Evolutionary conservation across 1,140 invertebrate species (phyloP).

Genomic region (Papilio dardanus): DNA sequence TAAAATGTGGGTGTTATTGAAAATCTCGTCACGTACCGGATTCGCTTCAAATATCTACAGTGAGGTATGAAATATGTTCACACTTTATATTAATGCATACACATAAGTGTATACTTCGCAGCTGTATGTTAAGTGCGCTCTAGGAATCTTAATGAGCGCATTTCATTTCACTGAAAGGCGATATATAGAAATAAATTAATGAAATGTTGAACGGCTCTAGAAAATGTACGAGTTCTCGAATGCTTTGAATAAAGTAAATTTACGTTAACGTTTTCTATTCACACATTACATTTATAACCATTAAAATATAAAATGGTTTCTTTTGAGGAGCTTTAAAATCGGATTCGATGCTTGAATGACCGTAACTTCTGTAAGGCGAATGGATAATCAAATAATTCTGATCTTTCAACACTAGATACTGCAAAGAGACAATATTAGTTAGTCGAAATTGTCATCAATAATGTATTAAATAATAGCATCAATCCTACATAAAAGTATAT

Average conservation of each 20-base stretch:
- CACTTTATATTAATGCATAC: not conserved
- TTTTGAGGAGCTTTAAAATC: not conserved
- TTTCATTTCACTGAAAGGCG: conserved; percentile 16
- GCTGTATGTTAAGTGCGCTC: not conserved
- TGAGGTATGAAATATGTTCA: not conserved
- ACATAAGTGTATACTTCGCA: not conserved
- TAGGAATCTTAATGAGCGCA: conserved; percentile 14
- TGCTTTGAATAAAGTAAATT: not conserved
- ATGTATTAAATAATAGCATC: too few species aligned
- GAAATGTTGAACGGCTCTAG: not conserved
- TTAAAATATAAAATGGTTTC: too few species aligned
- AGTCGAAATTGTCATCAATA: too few species aligned
- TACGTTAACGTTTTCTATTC: not conserved
- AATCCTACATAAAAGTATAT: too few species aligned
- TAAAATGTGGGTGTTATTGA: not conserved
- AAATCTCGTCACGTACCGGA: not conserved
- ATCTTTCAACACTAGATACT: too few species aligned
- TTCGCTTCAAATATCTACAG: not conserved
- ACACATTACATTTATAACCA: not conserved
- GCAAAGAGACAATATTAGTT: too few species aligned
- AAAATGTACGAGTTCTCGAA: not conserved
- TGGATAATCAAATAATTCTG: too few species aligned
- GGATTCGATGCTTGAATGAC: not conserved
- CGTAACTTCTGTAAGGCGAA: not conserved
- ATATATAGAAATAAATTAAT: conserved; percentile 14